These are phyloP conservation scores for Aegotheles bennettii DNA, from an alignment of 2,113 vertebrate genomes.

Conservation along the genomic window DNA sequence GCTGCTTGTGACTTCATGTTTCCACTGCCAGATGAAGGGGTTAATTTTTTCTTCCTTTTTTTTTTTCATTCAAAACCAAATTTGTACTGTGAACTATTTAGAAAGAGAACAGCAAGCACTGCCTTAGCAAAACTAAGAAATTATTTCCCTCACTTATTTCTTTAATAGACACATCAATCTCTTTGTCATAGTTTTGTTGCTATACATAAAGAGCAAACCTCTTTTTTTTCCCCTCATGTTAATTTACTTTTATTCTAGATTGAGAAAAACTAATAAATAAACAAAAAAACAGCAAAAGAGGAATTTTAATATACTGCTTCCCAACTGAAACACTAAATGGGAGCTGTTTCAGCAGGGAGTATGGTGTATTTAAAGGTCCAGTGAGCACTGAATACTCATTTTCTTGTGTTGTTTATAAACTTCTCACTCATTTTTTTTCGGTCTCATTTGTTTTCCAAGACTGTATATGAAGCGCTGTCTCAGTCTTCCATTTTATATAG, in stretches of 20 bases:
- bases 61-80: not conserved
- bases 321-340: not conserved
- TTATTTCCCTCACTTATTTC: slow-evolving; percentile 24
- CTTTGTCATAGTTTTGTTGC: not conserved
- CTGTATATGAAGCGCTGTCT: not conserved
- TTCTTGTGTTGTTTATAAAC: not conserved
- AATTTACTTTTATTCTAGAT: not conserved
- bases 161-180: slow-evolving; percentile 44
- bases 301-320: not conserved
- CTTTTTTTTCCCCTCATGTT: not conserved
- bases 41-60: not conserved
- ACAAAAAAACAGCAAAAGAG: not conserved
- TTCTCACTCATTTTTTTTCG: not conserved
- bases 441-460: not conserved
- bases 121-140: not conserved
- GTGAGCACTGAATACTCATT: not conserved
- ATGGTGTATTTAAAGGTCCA: not conserved
- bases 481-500: not conserved
- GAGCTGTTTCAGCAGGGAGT: not conserved
- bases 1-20: not conserved
- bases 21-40: not conserved
- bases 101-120: not conserved
- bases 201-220: not conserved
- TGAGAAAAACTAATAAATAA: not conserved
- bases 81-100: not conserved